phyloP scores from a whole-genome alignment of 1,140 invertebrate species.

The Drosophila mauritiana region DNA sequence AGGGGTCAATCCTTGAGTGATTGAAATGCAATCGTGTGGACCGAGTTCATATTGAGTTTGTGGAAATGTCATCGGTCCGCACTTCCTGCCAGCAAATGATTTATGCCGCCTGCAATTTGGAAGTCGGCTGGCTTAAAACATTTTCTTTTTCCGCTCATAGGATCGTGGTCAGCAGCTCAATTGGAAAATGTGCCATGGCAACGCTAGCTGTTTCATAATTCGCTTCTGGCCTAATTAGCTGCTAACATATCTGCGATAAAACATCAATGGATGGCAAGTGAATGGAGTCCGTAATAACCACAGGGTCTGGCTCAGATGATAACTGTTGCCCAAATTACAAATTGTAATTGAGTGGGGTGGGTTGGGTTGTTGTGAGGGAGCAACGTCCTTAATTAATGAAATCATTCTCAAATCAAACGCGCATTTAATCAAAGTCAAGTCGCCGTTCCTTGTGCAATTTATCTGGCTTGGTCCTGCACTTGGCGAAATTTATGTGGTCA shows the following conservation, averaged over 20 bases:
- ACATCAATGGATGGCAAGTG: constrained; percentile 23
- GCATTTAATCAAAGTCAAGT: constrained; percentile 68
- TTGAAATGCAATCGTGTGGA: constrained; percentile 48
- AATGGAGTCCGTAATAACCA: constrained; percentile 21
- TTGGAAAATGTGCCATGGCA: constrained; percentile 10
- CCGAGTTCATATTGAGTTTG: constrained; percentile 34
- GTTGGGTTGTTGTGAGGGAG: neutral
- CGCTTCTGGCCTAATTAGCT: constrained; percentile 37
- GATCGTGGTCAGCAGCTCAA: neutral
- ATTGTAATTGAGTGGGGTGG: constrained; percentile 9
- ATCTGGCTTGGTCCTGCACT: constrained; percentile 28
- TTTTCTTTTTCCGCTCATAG: neutral
- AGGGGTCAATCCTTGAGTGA: constrained; percentile 18
- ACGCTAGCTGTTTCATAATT: constrained; percentile 10
- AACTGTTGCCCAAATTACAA: constrained; percentile 34
- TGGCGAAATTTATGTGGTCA: neutral
- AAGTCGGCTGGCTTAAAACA: constrained; percentile 2
- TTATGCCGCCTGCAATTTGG: constrained; percentile 10
- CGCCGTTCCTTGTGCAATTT: constrained; percentile 36
- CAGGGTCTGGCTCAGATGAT: constrained; percentile 15
- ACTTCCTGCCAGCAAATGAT: constrained; percentile 26
- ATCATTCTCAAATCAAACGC: constrained; percentile 74
- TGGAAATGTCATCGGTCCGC: neutral
- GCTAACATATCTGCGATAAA: constrained; percentile 25
- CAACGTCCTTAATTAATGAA: constrained; percentile 66